Conservation (phyloP, 2,113 vertebrate species). For the Scomber colias region DNA sequence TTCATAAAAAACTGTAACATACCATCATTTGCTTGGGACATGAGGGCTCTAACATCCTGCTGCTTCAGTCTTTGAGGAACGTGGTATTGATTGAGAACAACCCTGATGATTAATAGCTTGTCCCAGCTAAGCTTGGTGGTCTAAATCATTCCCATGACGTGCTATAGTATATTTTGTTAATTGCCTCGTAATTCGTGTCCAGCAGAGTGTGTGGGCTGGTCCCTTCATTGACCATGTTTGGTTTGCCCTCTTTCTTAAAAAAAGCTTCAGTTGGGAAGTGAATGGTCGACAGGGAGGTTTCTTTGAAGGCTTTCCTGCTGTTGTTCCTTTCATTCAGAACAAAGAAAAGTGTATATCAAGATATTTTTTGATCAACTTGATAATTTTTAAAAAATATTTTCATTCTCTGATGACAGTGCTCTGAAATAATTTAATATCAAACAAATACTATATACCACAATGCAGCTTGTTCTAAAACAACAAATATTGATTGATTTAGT, state of each 20-base stretch:
- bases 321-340: too few relatives aligned
- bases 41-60: neutral
- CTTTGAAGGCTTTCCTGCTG: slow-evolving; percentile 21
- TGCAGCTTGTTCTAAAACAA: too few relatives aligned
- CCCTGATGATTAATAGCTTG: slow-evolving; percentile 67
- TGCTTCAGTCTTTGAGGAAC: slow-evolving; percentile 6
- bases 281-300: slow-evolving; percentile 31
- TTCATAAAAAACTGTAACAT: slow-evolving; percentile 4
- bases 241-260: slow-evolving; percentile 42
- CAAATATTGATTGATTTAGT: too few relatives aligned
- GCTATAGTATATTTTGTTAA: slow-evolving; percentile 74
- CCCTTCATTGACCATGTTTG: slow-evolving; percentile 60
- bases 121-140: slow-evolving; percentile 18
- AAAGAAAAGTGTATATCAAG: too few relatives aligned
- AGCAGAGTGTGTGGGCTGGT: slow-evolving; percentile 66
- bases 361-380: too few relatives aligned
- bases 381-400: too few relatives aligned
- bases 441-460: too few relatives aligned
- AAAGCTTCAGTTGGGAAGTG: slow-evolving; percentile 9
- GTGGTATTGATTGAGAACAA: slow-evolving; percentile 70
- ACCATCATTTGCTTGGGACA: neutral
- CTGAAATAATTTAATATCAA: too few relatives aligned
- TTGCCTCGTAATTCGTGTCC: slow-evolving; percentile 65
- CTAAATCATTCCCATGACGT: slow-evolving; percentile 67
- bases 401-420: too few relatives aligned